These are phyloP conservation scores for Proteles cristata DNA, from an alignment of 2,113 vertebrate genomes.

Conservation along the genomic window DNA sequence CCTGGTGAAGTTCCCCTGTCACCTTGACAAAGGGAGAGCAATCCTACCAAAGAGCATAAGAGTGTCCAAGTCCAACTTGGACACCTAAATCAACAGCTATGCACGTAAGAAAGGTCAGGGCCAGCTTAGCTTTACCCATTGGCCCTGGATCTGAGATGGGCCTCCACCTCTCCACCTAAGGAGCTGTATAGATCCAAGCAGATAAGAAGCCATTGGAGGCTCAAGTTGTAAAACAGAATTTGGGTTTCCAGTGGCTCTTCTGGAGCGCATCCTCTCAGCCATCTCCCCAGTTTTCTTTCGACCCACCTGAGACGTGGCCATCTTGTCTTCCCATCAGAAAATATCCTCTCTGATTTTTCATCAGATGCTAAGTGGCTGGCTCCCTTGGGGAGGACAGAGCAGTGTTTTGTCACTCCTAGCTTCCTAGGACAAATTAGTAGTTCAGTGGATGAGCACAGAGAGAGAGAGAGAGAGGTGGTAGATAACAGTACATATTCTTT, in stretches of 20 bases:
- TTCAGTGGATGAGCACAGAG: neutral
- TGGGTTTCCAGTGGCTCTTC: neutral
- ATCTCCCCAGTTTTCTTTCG: neutral
- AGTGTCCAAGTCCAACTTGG: neutral
- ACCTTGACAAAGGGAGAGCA: neutral
- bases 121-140: neutral
- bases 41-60: neutral
- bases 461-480: neutral
- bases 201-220: neutral
- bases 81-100: neutral
- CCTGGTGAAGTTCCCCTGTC: neutral
- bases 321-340: neutral
- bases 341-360: conserved; percentile 1
- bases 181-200: no score
- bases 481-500: neutral
- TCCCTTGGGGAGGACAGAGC: neutral
- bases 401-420: neutral
- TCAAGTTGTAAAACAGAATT: neutral
- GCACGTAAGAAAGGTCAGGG: neutral
- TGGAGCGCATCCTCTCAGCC: neutral
- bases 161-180: neutral
- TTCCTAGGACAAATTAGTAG: neutral
- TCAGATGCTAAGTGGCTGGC: neutral
- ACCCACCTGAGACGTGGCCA: neutral
- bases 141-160: neutral